Base-by-base conservation (phyloP, 64 coral and sea anemone genomes). In the Stichodactyla mertensii region DNA sequence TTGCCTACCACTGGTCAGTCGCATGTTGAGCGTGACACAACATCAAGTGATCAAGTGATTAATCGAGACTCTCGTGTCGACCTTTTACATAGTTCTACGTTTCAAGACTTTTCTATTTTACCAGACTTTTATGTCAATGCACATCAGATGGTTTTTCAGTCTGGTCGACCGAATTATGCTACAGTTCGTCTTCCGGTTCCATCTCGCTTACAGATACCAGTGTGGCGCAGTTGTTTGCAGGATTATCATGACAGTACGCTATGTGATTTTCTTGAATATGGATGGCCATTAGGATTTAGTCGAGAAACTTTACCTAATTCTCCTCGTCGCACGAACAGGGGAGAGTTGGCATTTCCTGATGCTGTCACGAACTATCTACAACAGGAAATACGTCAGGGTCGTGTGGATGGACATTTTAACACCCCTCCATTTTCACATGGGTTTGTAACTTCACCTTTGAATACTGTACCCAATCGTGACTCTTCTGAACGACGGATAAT, bases 251-350 rank as follows among this genome's bases (percentile, higher is more conserved):
- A 90, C 14, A 8, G 18, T 7, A 6, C 71, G 23, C 56, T 90
- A 57, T 90, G 82, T 27, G 88, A 89, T 2, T 89, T 84, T 77
- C 52, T 90, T 11, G 62, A 90, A 26, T 90, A 52, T 59, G 82
- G 80, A 14, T 85, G 88, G 82, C 88, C 88, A 13, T 18, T n/a
- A n/a, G n/a, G 64, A 59, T 90, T 77, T 36, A 28, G 7, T 6
- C 14, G 53, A 45, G 16, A 18, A 2, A 59, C 82, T 55, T 1
- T 89, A n/a, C 87, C 87, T 1, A n/a, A 70, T 55, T 90, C 85
- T 77, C 52, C 55, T 52, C 52, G 18, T 22, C 88, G 74, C 0
- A 90, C 52, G 4, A 79, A 89, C 54, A 6, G 28, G 1, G 58
- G 87, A 10, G 87, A 79, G 4, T 55, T 89, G 18, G 28, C 52